Percentiles rank a stretch among this genome's conserved stretches.
Evolutionary conservation across 2,113 vertebrate species (phyloP).

Genomic region (Lycaon pictus): DNA sequence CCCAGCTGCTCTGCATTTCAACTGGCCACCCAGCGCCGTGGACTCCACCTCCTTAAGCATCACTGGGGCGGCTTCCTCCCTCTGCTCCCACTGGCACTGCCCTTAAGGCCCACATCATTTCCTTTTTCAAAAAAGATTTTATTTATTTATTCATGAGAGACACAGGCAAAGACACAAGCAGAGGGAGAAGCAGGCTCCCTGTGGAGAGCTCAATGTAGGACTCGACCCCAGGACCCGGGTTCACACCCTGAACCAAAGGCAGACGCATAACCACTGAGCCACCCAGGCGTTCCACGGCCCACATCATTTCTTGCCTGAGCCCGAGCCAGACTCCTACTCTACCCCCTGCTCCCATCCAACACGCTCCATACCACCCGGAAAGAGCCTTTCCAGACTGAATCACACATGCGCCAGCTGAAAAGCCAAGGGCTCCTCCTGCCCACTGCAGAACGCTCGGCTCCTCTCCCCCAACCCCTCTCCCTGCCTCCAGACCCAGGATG

Average conservation of each 20-base stretch:
- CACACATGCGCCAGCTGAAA: accelerated
- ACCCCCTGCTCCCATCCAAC: neutral
- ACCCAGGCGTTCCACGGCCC: neutral
- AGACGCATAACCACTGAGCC: too few species aligned
- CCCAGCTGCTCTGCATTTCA: neutral
- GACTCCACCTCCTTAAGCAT: neutral
- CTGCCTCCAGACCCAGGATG: accelerated
- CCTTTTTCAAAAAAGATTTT: too few species aligned
- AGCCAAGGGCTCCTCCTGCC: neutral
- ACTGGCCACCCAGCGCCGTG: neutral
- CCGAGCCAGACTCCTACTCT: neutral
- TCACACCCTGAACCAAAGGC: too few species aligned
- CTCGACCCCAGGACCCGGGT: too few species aligned
- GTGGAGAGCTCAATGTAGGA: too few species aligned
- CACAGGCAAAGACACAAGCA: too few species aligned
- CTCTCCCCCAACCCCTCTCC: too few species aligned
- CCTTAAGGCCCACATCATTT: neutral
- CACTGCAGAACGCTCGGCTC: accelerated
- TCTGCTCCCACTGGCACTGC: neutral
- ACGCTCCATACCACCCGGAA: neutral
- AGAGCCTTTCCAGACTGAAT: neutral
- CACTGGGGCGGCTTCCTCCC: neutral
- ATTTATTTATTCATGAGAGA: too few species aligned
- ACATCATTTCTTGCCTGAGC: neutral
- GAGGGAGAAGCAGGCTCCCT: too few species aligned